Percentiles rank a stretch among this genome's conserved stretches.
Conservation (phyloP, 37 sponge, comb jelly and placozoan species). For the Crambe crambe region DNA sequence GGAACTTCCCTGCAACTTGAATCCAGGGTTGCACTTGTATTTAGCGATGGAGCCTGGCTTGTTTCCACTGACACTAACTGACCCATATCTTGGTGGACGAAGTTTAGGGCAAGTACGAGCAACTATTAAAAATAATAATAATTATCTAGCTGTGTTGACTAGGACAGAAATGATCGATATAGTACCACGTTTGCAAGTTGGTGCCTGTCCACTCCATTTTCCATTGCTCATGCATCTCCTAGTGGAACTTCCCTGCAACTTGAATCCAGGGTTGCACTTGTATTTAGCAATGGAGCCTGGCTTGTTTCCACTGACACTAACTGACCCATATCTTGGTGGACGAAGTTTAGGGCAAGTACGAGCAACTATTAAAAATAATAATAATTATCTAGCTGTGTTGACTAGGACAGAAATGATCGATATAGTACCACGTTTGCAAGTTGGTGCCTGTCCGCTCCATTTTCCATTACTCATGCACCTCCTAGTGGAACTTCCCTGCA, state of each 20-base stretch:
- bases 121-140: not conserved
- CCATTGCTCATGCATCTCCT: slow-evolving; percentile 39
- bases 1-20: slow-evolving; percentile 25
- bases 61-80: slow-evolving; percentile 22
- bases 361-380: not conserved
- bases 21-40: slow-evolving; percentile 60
- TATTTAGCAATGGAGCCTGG: slow-evolving; percentile 39
- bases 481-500: slow-evolving; percentile 21
- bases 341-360: slow-evolving; percentile 4
- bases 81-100: slow-evolving; percentile 32
- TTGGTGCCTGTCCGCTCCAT: slow-evolving; percentile 55
- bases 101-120: slow-evolving; percentile 5
- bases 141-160: not conserved
- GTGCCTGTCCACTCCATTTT: slow-evolving; percentile 46
- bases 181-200: slow-evolving; percentile 60
- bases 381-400: not conserved
- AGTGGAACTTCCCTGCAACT: slow-evolving; percentile 21
- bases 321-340: slow-evolving; percentile 36
- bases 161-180: no score
- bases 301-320: slow-evolving; percentile 22
- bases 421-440: slow-evolving; percentile 60
- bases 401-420: no score
- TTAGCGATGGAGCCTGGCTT: slow-evolving; percentile 27
- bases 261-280: slow-evolving; percentile 50
- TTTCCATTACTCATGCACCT: slow-evolving; percentile 36